These are phyloP conservation scores for Brachycybe producta DNA, from an alignment of 2,888 invertebrate species.

Conservation along the genomic window DNA sequence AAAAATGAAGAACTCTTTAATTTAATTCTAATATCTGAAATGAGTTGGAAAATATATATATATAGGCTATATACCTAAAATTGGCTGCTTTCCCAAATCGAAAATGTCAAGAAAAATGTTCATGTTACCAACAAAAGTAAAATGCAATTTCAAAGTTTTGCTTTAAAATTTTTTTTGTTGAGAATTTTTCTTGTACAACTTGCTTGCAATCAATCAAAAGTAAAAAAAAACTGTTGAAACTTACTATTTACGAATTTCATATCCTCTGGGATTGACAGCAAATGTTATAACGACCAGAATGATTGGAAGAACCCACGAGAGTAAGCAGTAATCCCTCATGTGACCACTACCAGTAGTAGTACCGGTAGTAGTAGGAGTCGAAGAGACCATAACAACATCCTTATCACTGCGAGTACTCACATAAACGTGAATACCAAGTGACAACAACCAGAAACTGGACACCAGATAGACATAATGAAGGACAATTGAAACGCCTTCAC, in stretches of 20 bases:
- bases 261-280: slow-evolving; percentile 52
- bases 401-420: slow-evolving; percentile 38
- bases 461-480: slow-evolving; percentile 56
- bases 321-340: slow-evolving; percentile 21
- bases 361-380: slow-evolving; percentile 43
- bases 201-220: too few species aligned
- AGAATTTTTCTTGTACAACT: too few species aligned
- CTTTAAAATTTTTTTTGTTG: too few species aligned
- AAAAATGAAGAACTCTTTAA: too few species aligned
- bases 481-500: slow-evolving; percentile 51
- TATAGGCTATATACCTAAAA: too few species aligned
- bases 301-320: slow-evolving; percentile 23
- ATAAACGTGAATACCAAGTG: slow-evolving; percentile 43
- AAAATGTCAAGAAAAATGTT: too few species aligned
- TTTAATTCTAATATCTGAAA: too few species aligned
- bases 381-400: slow-evolving; percentile 41
- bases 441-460: slow-evolving; percentile 55
- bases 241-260: slow-evolving; percentile 52
- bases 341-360: background rate
- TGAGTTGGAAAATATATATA: too few species aligned
- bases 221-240: too few species aligned
- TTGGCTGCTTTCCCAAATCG: too few species aligned
- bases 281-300: slow-evolving; percentile 42
- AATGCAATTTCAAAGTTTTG: too few species aligned
- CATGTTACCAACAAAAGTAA: too few species aligned